phyloP scores from a whole-genome alignment of 2,113 vertebrate genomes.

The Carlito syrichta region DNA sequence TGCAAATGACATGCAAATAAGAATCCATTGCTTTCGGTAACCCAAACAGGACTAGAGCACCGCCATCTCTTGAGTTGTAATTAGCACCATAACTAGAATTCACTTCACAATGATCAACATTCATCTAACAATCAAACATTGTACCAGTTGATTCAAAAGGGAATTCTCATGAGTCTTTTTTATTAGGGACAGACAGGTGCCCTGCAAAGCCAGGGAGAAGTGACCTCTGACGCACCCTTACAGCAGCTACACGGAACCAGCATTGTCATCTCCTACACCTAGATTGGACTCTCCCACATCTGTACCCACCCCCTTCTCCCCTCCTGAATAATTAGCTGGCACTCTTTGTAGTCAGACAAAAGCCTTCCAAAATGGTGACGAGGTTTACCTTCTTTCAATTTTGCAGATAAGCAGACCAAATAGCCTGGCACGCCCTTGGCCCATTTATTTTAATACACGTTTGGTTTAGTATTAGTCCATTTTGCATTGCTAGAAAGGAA shows the following conservation, averaged over 20 bases:
- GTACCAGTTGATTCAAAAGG: neutral
- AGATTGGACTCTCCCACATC: neutral
- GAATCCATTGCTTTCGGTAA: conserved; percentile 25
- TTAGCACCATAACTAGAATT: neutral
- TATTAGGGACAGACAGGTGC: neutral
- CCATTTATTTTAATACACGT: neutral
- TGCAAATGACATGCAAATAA: conserved; percentile 25
- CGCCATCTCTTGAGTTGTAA: neutral
- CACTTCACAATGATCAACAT: neutral
- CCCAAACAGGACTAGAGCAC: neutral
- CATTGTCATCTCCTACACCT: neutral
- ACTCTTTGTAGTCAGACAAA: neutral
- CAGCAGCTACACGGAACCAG: neutral
- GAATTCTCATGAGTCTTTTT: neutral
- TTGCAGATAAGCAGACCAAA: neutral
- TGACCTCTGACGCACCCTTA: neutral
- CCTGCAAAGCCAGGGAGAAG: neutral
- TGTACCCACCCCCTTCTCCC: neutral
- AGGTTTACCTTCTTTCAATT: neutral
- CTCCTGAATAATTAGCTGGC: neutral
- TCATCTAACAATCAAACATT: neutral
- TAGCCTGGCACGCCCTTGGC: neutral
- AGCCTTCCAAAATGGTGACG: neutral
- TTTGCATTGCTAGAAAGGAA: no score
- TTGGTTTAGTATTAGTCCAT: no score